Conservation (phyloP, 2,888 invertebrate species). For the Caenorhabditis sp. region DNA sequence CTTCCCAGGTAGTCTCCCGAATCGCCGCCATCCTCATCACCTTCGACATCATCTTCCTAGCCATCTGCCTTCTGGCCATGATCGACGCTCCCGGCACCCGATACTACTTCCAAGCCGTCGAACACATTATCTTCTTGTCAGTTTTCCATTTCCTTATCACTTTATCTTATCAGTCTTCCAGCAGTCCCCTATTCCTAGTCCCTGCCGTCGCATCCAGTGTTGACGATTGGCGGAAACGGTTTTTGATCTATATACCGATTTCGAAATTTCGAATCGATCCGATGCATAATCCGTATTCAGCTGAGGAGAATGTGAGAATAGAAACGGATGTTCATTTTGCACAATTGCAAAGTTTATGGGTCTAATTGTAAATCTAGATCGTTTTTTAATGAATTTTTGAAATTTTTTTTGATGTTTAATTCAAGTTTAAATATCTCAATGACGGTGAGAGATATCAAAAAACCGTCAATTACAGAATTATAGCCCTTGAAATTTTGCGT, state of each 20-base stretch:
- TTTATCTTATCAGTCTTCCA: conserved; percentile 24
- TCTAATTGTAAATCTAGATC: conserved; percentile 10
- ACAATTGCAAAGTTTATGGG: conserved; percentile 48
- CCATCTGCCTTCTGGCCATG: background rate
- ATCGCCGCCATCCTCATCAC: background rate
- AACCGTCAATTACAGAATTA: too few relatives aligned
- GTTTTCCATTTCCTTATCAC: background rate
- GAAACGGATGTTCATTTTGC: conserved; percentile 27
- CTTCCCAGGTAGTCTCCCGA: conserved; percentile 25
- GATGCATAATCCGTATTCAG: conserved; percentile 20
- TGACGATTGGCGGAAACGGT: conserved; percentile 35
- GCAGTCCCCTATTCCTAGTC: conserved; percentile 32
- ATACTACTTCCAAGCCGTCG: conserved; percentile 25
- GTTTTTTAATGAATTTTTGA: too few relatives aligned
- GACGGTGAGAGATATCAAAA: too few relatives aligned
- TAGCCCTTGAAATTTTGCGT: too few relatives aligned
- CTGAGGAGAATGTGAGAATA: background rate
- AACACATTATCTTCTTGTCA: conserved; percentile 20
- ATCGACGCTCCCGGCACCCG: background rate
- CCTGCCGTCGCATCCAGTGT: conserved; percentile 21
- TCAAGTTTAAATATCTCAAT: too few relatives aligned
- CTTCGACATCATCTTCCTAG: conserved; percentile 22
- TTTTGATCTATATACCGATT: conserved; percentile 16
- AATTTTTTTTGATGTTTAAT: too few relatives aligned
- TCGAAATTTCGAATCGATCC: conserved; percentile 21